Evolutionary conservation across 1,140 invertebrate genomes (phyloP).

Genomic region (Notospermus geniculatus): DNA sequence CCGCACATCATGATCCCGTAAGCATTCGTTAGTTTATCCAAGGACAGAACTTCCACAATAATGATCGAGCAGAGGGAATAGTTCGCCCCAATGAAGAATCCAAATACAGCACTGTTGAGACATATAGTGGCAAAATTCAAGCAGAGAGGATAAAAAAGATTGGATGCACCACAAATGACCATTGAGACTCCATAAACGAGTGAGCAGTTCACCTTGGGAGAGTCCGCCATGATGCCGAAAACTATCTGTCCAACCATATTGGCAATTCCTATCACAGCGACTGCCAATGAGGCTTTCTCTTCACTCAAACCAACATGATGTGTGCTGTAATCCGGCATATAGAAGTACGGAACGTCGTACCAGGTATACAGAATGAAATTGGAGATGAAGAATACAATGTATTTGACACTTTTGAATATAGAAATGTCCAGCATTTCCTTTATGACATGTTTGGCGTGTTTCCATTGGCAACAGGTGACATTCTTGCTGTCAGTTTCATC

Average conservation of each 20-base stretch:
- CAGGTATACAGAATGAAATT: slow-evolving; percentile 2
- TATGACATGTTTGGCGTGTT: background rate
- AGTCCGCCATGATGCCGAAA: slow-evolving; percentile 83
- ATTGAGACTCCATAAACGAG: slow-evolving; percentile 43
- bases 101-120: slow-evolving; percentile 39
- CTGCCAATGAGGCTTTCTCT: slow-evolving; percentile 78
- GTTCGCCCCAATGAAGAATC: slow-evolving; percentile 53
- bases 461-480: background rate
- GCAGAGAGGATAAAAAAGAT: slow-evolving; percentile 35
- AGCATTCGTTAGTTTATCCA: slow-evolving; percentile 52
- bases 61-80: slow-evolving; percentile 49
- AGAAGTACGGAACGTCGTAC: slow-evolving; percentile 7
- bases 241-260: slow-evolving; percentile 70
- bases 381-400: slow-evolving; percentile 12
- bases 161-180: slow-evolving; percentile 33
- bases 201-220: slow-evolving; percentile 44
- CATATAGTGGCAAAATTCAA: slow-evolving; percentile 30
- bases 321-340: slow-evolving; percentile 28
- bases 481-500: background rate
- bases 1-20: slow-evolving; percentile 53
- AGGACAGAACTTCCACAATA: slow-evolving; percentile 43
- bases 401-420: background rate
- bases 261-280: slow-evolving; percentile 83
- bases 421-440: slow-evolving; percentile 9
- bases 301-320: slow-evolving; percentile 44